Conservation (phyloP, 2,113 vertebrate genomes). For the Leucopsar rothschildi region DNA sequence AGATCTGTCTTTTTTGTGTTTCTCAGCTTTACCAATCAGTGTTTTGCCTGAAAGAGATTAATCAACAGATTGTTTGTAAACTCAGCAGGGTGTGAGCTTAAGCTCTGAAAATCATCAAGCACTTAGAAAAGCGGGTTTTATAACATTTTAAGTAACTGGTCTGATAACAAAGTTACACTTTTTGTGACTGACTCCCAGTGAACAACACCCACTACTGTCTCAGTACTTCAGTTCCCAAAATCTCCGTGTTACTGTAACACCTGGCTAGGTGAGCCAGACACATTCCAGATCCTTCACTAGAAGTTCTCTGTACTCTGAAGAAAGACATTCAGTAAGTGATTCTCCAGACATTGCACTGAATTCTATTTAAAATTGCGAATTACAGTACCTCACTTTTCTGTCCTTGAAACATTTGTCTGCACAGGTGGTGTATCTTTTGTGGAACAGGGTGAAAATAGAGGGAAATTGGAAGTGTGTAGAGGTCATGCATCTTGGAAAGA, state of each 20-base stretch:
- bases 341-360: background rate
- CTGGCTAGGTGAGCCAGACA: background rate
- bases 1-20: background rate
- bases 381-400: background rate
- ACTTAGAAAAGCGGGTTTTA: accelerated
- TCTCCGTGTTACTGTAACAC: background rate
- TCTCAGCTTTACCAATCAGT: background rate
- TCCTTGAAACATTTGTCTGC: background rate
- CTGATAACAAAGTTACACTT: background rate
- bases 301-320: background rate
- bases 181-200: background rate
- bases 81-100: background rate
- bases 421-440: background rate
- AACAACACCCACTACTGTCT: background rate
- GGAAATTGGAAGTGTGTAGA: background rate
- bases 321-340: background rate
- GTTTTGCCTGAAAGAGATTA: background rate
- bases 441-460: background rate
- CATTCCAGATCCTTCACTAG: background rate
- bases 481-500: background rate
- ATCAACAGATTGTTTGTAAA: background rate
- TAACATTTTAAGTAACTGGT: background rate
- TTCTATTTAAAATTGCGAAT: background rate
- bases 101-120: background rate
- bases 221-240: background rate